phyloP scores from a whole-genome alignment of 2,888 invertebrate species.

The Amphipyra berbera region DNA sequence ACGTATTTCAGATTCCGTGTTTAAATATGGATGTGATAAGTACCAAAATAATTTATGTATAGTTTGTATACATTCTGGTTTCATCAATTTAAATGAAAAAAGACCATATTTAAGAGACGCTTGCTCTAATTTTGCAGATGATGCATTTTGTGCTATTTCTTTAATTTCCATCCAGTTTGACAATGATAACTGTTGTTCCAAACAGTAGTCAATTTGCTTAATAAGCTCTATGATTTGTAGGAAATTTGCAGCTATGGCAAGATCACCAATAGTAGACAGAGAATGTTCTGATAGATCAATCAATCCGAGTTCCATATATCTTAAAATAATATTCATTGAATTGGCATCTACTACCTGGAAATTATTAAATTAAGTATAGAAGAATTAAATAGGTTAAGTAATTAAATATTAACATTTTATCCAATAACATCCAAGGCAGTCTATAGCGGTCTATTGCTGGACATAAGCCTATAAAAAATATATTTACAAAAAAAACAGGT shows the following conservation, averaged over 20 bases:
- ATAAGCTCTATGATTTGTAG: slow-evolving; percentile 81
- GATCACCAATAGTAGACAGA: slow-evolving; percentile 67
- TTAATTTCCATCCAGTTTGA: slow-evolving; percentile 78
- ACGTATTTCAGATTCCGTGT: slow-evolving; percentile 71
- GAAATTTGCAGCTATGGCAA: slow-evolving; percentile 79
- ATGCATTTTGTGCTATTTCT: slow-evolving; percentile 75
- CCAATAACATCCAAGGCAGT: no score
- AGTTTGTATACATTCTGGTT: slow-evolving; percentile 70
- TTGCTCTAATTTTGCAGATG: slow-evolving; percentile 71
- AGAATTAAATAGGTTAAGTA: no score
- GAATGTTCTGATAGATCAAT: slow-evolving; percentile 77
- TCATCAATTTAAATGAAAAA: slow-evolving; percentile 76
- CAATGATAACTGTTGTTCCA: slow-evolving; percentile 70
- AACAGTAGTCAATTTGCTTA: slow-evolving; percentile 78
- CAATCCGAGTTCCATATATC: slow-evolving; percentile 78
- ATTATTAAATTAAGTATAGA: background rate
- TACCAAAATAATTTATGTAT: slow-evolving; percentile 81
- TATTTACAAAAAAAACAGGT: no score
- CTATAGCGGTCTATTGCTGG: no score
- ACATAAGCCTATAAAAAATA: no score
- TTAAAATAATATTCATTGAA: slow-evolving; percentile 77
- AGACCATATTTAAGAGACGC: slow-evolving; percentile 73
- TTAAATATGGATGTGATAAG: slow-evolving; percentile 80
- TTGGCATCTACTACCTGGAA: slow-evolving; percentile 78
- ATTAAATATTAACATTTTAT: background rate